phyloP scores from a whole-genome alignment of 2,113 vertebrate species.

The Neopipo cinnamomea region DNA sequence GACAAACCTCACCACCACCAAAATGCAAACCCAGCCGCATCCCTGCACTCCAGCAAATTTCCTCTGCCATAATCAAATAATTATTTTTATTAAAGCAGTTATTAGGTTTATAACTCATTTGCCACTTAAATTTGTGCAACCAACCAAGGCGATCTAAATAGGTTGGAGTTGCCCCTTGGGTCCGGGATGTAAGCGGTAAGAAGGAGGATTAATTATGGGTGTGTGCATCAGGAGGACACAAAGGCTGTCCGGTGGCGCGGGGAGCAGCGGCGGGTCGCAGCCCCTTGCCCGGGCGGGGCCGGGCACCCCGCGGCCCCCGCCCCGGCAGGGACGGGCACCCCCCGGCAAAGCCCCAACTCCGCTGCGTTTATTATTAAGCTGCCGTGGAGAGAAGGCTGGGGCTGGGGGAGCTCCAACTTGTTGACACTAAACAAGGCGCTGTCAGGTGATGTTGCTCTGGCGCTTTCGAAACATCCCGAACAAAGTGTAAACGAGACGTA shows the following conservation, averaged over 20 bases:
- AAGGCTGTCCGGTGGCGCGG: constrained; percentile 52
- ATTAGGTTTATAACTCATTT: constrained; percentile 84
- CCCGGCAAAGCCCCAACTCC: neutral
- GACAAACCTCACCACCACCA: neutral
- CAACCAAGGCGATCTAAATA: constrained; percentile 82
- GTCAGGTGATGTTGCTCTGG: neutral
- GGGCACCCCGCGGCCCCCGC: neutral
- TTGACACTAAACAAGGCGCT: neutral
- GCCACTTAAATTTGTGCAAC: constrained; percentile 84
- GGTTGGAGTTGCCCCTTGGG: constrained; percentile 78
- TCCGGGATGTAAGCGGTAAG: constrained; percentile 72
- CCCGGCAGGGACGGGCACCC: neutral
- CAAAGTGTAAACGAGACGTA: neutral
- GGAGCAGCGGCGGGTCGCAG: neutral
- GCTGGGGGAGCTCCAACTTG: neutral
- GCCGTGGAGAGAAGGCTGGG: neutral
- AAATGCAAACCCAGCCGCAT: constrained; percentile 1
- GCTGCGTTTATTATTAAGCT: neutral
- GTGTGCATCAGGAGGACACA: constrained; percentile 68
- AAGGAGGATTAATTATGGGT: constrained; percentile 81
- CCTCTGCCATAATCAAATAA: constrained; percentile 65
- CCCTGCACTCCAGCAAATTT: constrained; percentile 22
- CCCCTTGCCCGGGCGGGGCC: neutral
- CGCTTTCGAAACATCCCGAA: neutral
- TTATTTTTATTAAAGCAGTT: constrained; percentile 70